Evolutionary conservation across 2,113 vertebrate genomes (phyloP).

Genomic region (Xenus cinereus): DNA sequence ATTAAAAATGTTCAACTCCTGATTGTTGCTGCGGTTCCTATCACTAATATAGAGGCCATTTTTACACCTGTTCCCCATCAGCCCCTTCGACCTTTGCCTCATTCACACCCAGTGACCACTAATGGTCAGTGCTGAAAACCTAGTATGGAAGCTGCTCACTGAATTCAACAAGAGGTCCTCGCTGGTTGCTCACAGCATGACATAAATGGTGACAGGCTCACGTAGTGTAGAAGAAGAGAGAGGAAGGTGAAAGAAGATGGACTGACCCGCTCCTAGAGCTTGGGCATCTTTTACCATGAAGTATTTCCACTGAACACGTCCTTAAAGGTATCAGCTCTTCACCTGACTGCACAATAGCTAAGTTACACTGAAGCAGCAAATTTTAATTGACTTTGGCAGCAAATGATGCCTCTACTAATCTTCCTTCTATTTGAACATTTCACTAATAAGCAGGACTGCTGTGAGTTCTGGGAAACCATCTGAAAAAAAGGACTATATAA

Average conservation of each 20-base stretch:
- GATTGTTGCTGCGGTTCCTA: neutral
- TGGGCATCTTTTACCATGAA: neutral
- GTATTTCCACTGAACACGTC: neutral
- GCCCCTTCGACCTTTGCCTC: neutral
- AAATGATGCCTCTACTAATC: neutral
- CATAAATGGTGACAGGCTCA: neutral
- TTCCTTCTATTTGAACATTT: neutral
- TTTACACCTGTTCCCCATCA: neutral
- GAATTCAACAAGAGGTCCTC: neutral
- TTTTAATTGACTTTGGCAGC: neutral
- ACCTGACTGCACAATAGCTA: neutral
- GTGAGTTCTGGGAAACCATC: neutral
- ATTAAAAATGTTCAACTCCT: neutral
- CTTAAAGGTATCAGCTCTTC: neutral
- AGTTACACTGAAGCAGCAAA: neutral
- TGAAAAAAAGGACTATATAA: neutral
- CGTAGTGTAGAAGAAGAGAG: neutral
- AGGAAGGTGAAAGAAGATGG: neutral
- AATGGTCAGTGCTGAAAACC: neutral
- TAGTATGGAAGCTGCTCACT: neutral
- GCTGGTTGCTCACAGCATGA: neutral
- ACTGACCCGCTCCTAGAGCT: neutral
- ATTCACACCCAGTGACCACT: neutral
- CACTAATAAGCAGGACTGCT: neutral
- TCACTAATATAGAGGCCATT: neutral